These are phyloP conservation scores for Manacus vitellinus DNA, from an alignment of 2,113 vertebrate species.

Conservation along the genomic window DNA sequence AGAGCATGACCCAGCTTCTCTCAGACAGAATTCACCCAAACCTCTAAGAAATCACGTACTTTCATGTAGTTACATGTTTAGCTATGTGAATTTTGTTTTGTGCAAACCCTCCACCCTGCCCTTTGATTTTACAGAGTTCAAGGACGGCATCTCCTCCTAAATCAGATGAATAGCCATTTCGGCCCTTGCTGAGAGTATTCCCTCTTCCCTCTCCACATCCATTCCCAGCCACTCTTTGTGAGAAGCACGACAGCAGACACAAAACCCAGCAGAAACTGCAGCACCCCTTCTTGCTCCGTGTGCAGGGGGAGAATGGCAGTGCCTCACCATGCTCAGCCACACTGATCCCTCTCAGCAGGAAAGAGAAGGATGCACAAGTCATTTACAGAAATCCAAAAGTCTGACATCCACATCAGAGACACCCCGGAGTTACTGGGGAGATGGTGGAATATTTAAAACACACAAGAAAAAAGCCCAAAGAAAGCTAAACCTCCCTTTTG, in stretches of 20 bases:
- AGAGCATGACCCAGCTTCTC: neutral
- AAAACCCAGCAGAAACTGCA: neutral
- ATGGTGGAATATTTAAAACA: neutral
- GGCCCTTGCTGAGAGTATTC: neutral
- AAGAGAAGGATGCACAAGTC: neutral
- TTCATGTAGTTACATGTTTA: neutral
- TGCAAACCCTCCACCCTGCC: neutral
- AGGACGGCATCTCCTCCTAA: neutral
- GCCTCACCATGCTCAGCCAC: neutral
- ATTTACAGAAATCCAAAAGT: neutral
- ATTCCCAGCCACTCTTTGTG: neutral
- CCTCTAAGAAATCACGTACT: neutral
- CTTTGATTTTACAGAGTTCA: neutral
- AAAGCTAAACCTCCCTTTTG: neutral
- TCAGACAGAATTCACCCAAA: neutral
- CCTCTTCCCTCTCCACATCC: neutral
- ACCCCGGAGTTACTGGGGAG: neutral
- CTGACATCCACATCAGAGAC: neutral
- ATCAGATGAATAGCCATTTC: neutral
- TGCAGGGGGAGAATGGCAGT: rapidly evolving
- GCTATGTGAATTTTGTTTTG: neutral
- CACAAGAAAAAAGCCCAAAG: neutral
- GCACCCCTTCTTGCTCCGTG: neutral
- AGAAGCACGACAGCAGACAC: neutral
- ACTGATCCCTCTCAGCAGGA: neutral